Evolutionary conservation across 1,140 invertebrate species (phyloP).

Genomic region (Ephestia elutella): DNA sequence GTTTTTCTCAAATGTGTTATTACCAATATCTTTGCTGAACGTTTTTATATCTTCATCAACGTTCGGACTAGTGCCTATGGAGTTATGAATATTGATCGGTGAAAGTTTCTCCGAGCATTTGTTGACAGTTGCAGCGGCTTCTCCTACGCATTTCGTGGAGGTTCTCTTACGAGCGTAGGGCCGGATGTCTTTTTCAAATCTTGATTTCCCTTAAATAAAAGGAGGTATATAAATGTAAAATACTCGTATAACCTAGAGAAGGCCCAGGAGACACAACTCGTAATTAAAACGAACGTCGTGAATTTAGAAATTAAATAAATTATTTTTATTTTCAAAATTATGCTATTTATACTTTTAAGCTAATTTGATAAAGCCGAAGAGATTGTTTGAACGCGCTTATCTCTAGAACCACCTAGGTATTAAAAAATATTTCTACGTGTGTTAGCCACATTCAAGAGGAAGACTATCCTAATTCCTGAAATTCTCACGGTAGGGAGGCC

Average conservation of each 20-base stretch:
- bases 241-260: too few relatives aligned
- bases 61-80: constrained; percentile 33
- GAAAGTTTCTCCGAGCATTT: constrained; percentile 34
- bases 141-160: constrained; percentile 47
- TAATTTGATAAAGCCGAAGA: too few relatives aligned
- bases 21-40: constrained; percentile 22
- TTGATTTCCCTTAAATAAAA: constrained; percentile 26
- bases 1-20: constrained; percentile 20
- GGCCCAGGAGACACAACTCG: too few relatives aligned
- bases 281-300: constrained; percentile 7
- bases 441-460: too few relatives aligned
- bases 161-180: constrained; percentile 38
- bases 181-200: constrained; percentile 7
- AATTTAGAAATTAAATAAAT: too few relatives aligned
- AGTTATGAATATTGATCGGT: constrained; percentile 24
- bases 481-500: too few relatives aligned
- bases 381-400: too few relatives aligned
- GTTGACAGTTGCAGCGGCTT: background rate
- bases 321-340: too few relatives aligned
- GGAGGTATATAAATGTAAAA: constrained; percentile 2
- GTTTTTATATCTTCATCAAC: background rate
- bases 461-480: too few relatives aligned
- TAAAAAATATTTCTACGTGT: too few relatives aligned
- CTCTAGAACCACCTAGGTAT: too few relatives aligned
- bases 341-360: too few relatives aligned